These are phyloP conservation scores for Monodelphis domestica DNA, from an alignment of 2,797 vertebrate species.

Conservation along the genomic window DNA sequence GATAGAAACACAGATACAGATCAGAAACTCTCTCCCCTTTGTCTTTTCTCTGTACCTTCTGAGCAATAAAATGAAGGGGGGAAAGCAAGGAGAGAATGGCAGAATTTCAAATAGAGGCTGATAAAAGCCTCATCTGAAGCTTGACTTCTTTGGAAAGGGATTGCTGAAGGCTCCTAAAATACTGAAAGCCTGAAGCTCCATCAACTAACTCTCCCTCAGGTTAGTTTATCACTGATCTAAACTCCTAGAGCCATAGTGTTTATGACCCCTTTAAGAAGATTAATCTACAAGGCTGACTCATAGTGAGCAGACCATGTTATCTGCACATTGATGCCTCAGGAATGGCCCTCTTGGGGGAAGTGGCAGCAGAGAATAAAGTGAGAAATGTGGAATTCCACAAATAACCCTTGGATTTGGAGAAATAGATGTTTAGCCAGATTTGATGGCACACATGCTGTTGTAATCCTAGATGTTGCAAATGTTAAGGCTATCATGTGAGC, in stretches of 20 bases:
- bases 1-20: background rate
- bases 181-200: background rate
- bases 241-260: background rate
- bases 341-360: background rate
- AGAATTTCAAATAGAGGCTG: background rate
- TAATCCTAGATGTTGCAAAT: background rate
- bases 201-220: background rate
- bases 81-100: background rate
- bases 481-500: background rate
- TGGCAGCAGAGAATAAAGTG: background rate
- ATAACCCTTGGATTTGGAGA: background rate
- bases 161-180: background rate
- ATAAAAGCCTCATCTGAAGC: background rate
- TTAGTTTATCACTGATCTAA: background rate
- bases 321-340: background rate
- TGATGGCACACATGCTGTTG: background rate
- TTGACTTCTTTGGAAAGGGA: background rate
- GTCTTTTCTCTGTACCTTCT: background rate
- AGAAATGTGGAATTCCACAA: background rate
- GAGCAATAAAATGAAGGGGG: background rate
- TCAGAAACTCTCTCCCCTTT: background rate
- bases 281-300: background rate
- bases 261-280: background rate
- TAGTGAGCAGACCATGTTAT: background rate
- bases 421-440: background rate